Base-by-base conservation (phyloP, 2,888 invertebrate genomes). In the Odontomyia ornata region DNA sequence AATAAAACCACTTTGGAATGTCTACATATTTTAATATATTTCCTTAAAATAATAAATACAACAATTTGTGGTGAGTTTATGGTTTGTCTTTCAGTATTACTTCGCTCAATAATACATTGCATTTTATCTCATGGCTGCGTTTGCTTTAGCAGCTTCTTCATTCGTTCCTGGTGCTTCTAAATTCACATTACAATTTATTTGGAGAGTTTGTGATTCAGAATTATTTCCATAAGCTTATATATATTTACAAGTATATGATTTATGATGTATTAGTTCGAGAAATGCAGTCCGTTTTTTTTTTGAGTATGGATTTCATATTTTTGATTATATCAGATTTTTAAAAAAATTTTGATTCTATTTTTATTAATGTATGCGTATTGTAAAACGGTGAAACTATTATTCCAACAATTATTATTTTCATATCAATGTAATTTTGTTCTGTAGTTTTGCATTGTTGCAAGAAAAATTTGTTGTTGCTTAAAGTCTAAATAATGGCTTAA, bases 21-120 rank as follows among this genome's bases (percentile, higher is more conserved):
- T 36, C 73, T 73, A 73, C 60, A 73, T 73, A 57, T 73, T 73
- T 73, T 60, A 30, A 69, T 69, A 69, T 69, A 43, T 69, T 69
- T 69, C 25, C 73, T 60, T 73, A 73, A 36, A 73, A 36, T 60
- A 36, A 73, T 73, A 73, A 73, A 73, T 60, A 73, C 73, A 73
- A 73, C 73, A 73, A 73, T 72, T 56, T 73, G 30, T 73, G 73
- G 43, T 36, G 57, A 57, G 46, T 60, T 27, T 57, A 73, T 36
- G 69, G 18, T 36, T n/a, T 65, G 5, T 43, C 18, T 69, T 69
- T 47, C n/a, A n/a, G n/a, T n/a, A n/a, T 30, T 25, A 5, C 23
- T 21, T 18, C 23, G 3, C 23, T 25, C 23, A 60, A 60, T 60
- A 60, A 60, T 60, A 21, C 21, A 60, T 60, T 60, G 15, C 3